These are phyloP conservation scores for Spheniscus humboldti DNA, from an alignment of 2,797 vertebrate genomes.

Conservation along the genomic window DNA sequence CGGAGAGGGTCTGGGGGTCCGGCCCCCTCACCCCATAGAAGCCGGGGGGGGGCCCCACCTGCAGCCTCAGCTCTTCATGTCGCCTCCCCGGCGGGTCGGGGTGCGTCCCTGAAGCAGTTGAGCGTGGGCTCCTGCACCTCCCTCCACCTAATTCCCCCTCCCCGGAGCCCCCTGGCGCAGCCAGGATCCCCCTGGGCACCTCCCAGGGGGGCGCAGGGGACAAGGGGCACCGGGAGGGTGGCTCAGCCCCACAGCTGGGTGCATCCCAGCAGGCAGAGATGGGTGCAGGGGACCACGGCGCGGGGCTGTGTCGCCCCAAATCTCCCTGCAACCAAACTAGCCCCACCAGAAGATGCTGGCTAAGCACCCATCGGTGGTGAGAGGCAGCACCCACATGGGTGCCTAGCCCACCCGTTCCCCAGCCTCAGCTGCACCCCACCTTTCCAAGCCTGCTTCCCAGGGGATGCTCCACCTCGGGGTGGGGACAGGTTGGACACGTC, in stretches of 20 bases:
- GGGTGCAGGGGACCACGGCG: accelerated
- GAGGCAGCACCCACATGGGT: neutral
- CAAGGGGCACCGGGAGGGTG: neutral
- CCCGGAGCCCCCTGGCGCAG: accelerated
- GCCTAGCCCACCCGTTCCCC: neutral
- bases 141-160: neutral
- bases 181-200: accelerated
- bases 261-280: accelerated
- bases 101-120: accelerated
- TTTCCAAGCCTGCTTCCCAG: neutral
- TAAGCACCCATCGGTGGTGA: neutral
- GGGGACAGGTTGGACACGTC: neutral
- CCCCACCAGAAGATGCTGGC: neutral
- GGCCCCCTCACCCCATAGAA: neutral
- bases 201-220: neutral
- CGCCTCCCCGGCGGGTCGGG: neutral
- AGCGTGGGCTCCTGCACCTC: neutral
- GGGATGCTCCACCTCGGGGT: neutral
- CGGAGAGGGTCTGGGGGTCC: accelerated
- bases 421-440: neutral
- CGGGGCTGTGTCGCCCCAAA: neutral
- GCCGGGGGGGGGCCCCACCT: neutral
- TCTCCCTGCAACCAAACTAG: neutral
- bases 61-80: neutral
- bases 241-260: neutral